Conservation (phyloP, 2,888 invertebrate species). For the Thyatira batis region DNA sequence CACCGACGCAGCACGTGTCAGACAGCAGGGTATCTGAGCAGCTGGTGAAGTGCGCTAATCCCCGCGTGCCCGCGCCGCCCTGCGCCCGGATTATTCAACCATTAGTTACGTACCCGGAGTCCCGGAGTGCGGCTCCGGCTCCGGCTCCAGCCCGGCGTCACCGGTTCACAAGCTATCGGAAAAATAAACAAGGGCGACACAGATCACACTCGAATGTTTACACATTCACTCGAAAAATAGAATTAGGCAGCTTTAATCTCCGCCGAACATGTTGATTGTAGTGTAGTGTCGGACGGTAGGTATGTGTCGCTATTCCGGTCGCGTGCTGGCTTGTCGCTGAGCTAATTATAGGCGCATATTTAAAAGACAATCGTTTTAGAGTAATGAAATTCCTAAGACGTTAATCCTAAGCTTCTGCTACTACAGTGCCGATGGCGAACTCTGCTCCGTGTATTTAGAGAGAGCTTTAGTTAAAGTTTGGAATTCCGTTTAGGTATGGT, state of each 20-base stretch:
- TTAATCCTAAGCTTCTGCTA: too few relatives aligned
- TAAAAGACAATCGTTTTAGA: neutral
- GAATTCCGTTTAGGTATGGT: too few relatives aligned
- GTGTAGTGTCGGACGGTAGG: neutral
- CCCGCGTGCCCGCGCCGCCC: neutral
- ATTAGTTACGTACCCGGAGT: too few relatives aligned
- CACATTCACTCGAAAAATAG: neutral
- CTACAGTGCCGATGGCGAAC: too few relatives aligned
- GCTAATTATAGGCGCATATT: neutral
- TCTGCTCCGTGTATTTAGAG: too few relatives aligned
- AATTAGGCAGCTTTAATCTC: neutral
- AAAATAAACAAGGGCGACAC: conserved; percentile 23
- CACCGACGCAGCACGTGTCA: too few relatives aligned
- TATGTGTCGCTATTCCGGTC: neutral
- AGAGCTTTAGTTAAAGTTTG: too few relatives aligned
- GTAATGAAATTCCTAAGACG: neutral
- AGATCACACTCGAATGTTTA: neutral
- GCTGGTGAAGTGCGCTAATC: neutral
- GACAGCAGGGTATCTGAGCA: too few relatives aligned
- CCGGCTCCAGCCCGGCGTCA: neutral
- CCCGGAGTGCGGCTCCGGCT: too few relatives aligned
- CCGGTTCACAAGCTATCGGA: conserved; percentile 7
- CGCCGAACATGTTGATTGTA: neutral
- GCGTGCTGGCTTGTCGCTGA: neutral
- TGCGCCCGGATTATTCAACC: neutral